Conservation (phyloP, 1,140 invertebrate species). For the Lysiphlebus fabarum region DNA sequence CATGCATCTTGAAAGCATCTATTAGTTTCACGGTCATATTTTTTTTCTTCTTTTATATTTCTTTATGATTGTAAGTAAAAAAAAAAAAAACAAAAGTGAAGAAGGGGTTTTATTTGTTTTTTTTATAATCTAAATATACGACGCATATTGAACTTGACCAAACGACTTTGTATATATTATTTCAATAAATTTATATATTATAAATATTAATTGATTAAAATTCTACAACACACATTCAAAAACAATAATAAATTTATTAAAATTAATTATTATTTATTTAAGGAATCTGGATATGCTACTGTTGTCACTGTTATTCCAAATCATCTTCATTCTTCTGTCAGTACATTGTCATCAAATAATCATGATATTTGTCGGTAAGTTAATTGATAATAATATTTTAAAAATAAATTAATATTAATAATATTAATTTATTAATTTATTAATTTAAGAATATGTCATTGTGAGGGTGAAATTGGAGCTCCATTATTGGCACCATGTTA, state of each 20-base stretch:
- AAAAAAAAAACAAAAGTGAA: no score
- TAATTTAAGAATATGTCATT: constrained; percentile 74
- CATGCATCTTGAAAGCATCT: no score
- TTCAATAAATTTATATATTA: no score
- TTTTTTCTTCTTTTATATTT: no score
- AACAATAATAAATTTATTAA: not conserved
- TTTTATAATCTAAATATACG: not conserved
- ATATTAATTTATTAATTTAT: constrained; percentile 10
- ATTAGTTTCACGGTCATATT: no score
- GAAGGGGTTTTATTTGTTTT: not conserved
- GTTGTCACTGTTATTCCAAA: constrained; percentile 47
- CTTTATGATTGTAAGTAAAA: no score
- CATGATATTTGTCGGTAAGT: constrained; percentile 49
- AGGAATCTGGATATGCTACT: constrained; percentile 44
- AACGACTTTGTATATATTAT: no score
- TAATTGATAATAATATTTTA: no score
- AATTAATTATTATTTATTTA: constrained; percentile 22
- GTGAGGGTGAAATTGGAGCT: constrained; percentile 79
- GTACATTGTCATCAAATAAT: constrained; percentile 46
- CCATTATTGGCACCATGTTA: constrained; percentile 88
- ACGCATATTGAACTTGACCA: no score
- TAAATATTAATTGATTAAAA: no score
- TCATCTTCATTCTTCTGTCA: constrained; percentile 48
- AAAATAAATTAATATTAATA: constrained; percentile 4
- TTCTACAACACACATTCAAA: no score